Percentiles rank a stretch among this genome's conserved stretches.
These are phyloP conservation scores for Macrocentrus cingulum DNA, from an alignment of 1,140 invertebrate species.

Conservation along the genomic window DNA sequence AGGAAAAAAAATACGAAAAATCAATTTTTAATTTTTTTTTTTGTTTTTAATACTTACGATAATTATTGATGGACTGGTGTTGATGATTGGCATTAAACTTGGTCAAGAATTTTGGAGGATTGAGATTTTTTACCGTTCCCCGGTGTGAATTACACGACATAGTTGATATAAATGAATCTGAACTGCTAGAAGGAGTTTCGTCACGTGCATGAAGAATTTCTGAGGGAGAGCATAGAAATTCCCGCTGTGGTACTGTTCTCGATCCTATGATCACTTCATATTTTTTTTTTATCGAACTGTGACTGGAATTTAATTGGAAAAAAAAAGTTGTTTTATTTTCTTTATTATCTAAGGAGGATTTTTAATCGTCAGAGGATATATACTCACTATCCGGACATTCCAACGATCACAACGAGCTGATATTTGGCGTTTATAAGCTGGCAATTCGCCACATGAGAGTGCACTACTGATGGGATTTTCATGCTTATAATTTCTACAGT, in stretches of 20 bases:
- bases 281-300: not conserved
- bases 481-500: not conserved
- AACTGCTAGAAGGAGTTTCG: not conserved
- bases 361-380: slow-evolving; percentile 9
- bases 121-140: no score
- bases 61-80: not conserved
- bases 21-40: not conserved
- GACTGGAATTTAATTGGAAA: slow-evolving; percentile 3
- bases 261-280: slow-evolving; percentile 10
- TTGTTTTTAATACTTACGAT: not conserved
- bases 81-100: not conserved
- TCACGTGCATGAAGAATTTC: not conserved
- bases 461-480: slow-evolving; percentile 2
- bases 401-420: not conserved
- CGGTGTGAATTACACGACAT: no score
- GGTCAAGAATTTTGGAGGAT: no score
- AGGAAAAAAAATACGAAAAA: no score
- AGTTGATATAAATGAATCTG: no score
- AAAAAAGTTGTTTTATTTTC: not conserved
- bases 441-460: slow-evolving; percentile 5
- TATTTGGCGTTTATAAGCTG: slow-evolving; percentile 12
- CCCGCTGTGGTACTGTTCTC: not conserved
- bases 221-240: not conserved
- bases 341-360: not conserved
- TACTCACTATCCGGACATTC: slow-evolving; percentile 13